Percentiles rank a stretch among this genome's conserved stretches.
Conservation (phyloP, 2,797 vertebrate genomes). For the Centropyge bicolor region DNA sequence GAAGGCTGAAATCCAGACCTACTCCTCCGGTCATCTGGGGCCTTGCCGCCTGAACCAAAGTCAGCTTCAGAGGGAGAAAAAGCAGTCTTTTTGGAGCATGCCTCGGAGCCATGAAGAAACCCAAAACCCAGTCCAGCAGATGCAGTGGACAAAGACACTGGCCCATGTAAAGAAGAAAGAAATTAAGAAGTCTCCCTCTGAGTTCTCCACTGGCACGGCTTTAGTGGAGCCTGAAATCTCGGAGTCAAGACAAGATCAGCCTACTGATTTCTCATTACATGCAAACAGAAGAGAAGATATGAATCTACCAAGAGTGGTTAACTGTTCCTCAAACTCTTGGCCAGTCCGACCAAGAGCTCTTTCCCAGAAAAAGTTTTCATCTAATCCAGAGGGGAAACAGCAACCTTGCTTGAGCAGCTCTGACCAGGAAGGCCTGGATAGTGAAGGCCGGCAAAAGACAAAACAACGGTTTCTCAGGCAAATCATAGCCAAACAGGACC, state of each 20-base stretch:
- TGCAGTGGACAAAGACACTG: slow-evolving; percentile 15
- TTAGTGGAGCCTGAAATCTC: slow-evolving; percentile 27
- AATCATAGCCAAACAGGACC: slow-evolving; percentile 65
- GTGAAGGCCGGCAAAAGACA: slow-evolving; percentile 65
- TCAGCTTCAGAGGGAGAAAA: slow-evolving; percentile 49
- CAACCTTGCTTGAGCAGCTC: slow-evolving; percentile 43
- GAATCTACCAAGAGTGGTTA: slow-evolving; percentile 30
- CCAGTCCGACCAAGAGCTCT: slow-evolving; percentile 21
- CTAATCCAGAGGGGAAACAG: slow-evolving; percentile 26
- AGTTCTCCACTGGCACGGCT: slow-evolving; percentile 53
- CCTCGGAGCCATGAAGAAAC: slow-evolving; percentile 54
- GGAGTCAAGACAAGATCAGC: slow-evolving; percentile 57
- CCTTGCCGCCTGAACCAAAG: slow-evolving; percentile 73
- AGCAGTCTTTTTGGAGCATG: slow-evolving; percentile 61
- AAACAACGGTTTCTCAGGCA: slow-evolving; percentile 74
- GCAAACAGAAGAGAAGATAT: slow-evolving; percentile 44
- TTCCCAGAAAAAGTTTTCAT: slow-evolving; percentile 38
- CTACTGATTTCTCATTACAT: slow-evolving; percentile 32
- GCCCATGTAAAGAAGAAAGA: slow-evolving; percentile 48
- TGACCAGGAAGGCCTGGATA: slow-evolving; percentile 63
- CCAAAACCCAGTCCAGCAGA: slow-evolving; percentile 31
- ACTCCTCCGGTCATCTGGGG: slow-evolving; percentile 82
- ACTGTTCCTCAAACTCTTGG: slow-evolving; percentile 47
- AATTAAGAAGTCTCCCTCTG: slow-evolving; percentile 61
- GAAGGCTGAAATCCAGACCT: slow-evolving; percentile 78